These are phyloP conservation scores for Cotesia glomerata DNA, from an alignment of 1,140 invertebrate species.

Conservation along the genomic window DNA sequence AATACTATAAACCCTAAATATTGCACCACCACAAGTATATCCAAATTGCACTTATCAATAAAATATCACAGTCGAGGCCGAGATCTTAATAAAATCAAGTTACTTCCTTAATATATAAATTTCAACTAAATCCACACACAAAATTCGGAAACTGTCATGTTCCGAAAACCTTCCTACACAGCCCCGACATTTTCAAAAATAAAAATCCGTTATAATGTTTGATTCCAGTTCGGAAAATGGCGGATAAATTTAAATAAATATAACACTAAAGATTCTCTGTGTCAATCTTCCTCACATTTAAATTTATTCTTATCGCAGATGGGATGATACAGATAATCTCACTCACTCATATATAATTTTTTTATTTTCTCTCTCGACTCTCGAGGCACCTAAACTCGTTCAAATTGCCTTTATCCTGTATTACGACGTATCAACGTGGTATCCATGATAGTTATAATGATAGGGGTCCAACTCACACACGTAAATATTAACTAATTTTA, in stretches of 20 bases:
- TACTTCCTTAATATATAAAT: background rate
- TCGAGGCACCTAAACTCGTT: conserved; percentile 43
- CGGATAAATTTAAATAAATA: background rate
- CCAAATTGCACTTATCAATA: background rate
- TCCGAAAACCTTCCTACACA: background rate
- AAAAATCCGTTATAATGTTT: conserved; percentile 5
- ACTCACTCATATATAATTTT: background rate
- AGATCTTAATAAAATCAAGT: background rate
- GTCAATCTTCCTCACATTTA: background rate
- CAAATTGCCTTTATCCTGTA: conserved; percentile 50
- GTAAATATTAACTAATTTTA: conserved; percentile 40
- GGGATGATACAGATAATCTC: conserved; percentile 13
- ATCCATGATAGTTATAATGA: conserved; percentile 37
- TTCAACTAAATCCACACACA: background rate
- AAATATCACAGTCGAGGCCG: conserved; percentile 24
- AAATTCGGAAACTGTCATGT: background rate
- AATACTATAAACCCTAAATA: background rate
- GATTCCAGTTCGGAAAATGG: background rate
- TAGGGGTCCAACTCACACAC: background rate
- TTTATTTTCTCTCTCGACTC: conserved; percentile 4
- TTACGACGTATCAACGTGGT: conserved; percentile 44
- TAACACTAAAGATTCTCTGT: background rate
- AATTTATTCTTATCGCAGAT: conserved; percentile 15
- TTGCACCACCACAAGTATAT: conserved; percentile 26
- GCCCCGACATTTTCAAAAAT: no score